phyloP scores from a whole-genome alignment of 2,797 vertebrate genomes.

The Chloroceryle amazona region DNA sequence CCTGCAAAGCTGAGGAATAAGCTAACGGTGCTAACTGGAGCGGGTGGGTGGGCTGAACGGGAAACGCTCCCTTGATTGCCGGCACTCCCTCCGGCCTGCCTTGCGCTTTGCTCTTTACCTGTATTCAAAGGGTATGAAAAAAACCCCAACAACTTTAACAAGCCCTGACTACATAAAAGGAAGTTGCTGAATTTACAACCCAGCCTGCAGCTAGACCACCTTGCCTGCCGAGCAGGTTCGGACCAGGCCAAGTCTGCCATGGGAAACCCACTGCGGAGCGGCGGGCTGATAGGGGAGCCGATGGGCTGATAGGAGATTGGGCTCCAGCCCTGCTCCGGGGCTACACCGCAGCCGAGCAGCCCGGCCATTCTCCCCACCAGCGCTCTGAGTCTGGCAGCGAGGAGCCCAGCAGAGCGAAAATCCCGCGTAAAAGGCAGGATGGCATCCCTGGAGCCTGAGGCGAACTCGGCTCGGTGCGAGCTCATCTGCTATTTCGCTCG shows the following conservation, averaged over 20 bases:
- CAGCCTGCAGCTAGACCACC: slow-evolving; percentile 70
- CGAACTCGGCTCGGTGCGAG: neutral
- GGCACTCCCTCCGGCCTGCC: slow-evolving; percentile 34
- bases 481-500: accelerated
- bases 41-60: slow-evolving; percentile 49
- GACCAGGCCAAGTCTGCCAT: slow-evolving; percentile 27
- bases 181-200: slow-evolving; percentile 63
- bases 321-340: neutral
- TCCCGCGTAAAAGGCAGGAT: neutral
- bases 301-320: neutral
- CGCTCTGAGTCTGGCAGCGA: accelerated
- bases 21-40: slow-evolving; percentile 56
- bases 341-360: neutral
- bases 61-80: neutral
- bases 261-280: neutral
- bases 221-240: slow-evolving; percentile 60
- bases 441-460: neutral
- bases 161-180: slow-evolving; percentile 65
- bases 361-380: neutral
- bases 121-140: slow-evolving; percentile 62
- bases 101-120: slow-evolving; percentile 38
- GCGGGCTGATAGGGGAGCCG: neutral
- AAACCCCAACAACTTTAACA: slow-evolving; percentile 22
- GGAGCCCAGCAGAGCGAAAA: accelerated
- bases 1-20: neutral